A percentile compares a stretch with the other conserved stretches of the same genome.
These are phyloP conservation scores for Argya squamiceps DNA, from an alignment of 2,797 vertebrate species.

Conservation along the genomic window DNA sequence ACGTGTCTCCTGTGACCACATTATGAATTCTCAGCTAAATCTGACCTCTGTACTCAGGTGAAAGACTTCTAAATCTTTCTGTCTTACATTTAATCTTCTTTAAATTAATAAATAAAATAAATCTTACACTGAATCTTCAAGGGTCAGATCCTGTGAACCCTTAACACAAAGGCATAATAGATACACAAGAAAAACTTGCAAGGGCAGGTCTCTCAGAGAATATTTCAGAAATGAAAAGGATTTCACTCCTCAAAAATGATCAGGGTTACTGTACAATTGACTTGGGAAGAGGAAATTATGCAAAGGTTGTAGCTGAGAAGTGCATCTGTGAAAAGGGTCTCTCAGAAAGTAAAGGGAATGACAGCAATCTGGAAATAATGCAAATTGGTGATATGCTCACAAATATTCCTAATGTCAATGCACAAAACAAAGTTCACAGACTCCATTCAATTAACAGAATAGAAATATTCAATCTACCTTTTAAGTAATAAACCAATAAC, in stretches of 20 bases:
- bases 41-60: background rate
- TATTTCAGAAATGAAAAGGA: background rate
- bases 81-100: background rate
- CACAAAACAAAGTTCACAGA: background rate
- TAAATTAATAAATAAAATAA: background rate
- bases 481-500: background rate
- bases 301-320: background rate
- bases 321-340: background rate
- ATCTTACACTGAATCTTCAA: background rate
- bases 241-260: background rate
- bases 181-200: background rate
- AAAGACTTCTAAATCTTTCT: background rate
- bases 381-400: background rate
- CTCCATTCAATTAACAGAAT: background rate
- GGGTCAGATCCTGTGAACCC: background rate
- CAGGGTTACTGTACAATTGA: background rate
- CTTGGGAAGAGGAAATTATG: background rate
- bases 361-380: background rate
- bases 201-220: background rate
- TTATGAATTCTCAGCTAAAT: background rate
- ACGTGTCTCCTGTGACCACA: background rate
- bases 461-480: background rate
- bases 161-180: background rate
- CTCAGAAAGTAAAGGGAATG: background rate
- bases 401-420: background rate